Conservation (phyloP, 1,140 invertebrate species). For the Metaphire vulgaris region DNA sequence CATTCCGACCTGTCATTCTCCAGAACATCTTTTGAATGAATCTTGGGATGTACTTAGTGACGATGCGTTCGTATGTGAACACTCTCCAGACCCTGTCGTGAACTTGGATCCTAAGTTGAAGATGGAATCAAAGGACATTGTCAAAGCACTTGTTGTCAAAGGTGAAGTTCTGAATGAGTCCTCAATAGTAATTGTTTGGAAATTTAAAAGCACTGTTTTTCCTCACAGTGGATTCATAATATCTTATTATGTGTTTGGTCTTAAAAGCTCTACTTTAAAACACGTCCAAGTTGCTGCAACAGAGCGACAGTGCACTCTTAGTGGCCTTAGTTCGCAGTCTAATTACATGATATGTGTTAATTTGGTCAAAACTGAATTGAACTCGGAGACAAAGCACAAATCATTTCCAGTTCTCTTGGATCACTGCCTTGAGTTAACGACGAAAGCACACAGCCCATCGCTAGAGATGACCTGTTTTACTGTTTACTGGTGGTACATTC, state of each 20-base stretch:
- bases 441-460: slow-evolving; percentile 4
- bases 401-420: slow-evolving; percentile 10
- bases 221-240: slow-evolving; percentile 4
- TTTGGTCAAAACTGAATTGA: not conserved
- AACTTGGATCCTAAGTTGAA: not conserved
- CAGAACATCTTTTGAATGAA: slow-evolving; percentile 26
- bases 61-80: slow-evolving; percentile 32
- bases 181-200: slow-evolving; percentile 7
- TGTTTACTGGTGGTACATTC: slow-evolving; percentile 10
- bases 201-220: not conserved
- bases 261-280: not conserved
- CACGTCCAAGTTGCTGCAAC: slow-evolving; percentile 14
- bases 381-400: not conserved
- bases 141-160: not conserved
- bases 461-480: not conserved
- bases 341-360: slow-evolving; percentile 25
- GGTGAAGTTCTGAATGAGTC: not conserved
- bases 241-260: slow-evolving; percentile 21
- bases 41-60: slow-evolving; percentile 32
- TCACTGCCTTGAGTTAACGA: slow-evolving; percentile 21
- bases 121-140: not conserved
- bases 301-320: slow-evolving; percentile 3
- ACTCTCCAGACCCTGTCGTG: not conserved
- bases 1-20: slow-evolving; percentile 33
- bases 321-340: slow-evolving; percentile 4